Evolutionary conservation across 2,888 invertebrate genomes (phyloP).

Genomic region (Cataglyphis albicans): DNA sequence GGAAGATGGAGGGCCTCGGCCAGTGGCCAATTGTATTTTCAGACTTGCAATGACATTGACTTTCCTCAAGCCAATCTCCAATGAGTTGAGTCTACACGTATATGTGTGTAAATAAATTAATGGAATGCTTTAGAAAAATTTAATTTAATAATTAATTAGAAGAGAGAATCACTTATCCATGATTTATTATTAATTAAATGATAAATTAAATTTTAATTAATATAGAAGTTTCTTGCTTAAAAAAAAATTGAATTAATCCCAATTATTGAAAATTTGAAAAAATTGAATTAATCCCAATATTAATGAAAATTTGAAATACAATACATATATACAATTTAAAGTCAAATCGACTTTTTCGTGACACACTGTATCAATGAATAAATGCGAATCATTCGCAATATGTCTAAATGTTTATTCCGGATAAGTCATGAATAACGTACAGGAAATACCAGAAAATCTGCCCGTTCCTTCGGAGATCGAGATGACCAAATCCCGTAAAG

Average conservation of each 20-base stretch:
- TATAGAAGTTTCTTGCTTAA: neutral
- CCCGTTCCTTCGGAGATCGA: neutral
- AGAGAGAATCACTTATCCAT: too few species aligned
- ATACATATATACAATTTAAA: neutral
- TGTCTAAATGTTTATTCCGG: neutral
- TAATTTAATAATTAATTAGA: slow-evolving; percentile 8
- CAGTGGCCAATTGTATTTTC: slow-evolving; percentile 68
- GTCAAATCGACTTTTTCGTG: neutral
- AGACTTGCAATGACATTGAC: slow-evolving; percentile 72
- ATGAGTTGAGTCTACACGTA: slow-evolving; percentile 28
- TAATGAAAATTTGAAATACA: neutral
- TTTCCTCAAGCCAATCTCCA: slow-evolving; percentile 67
- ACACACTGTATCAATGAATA: slow-evolving; percentile 26
- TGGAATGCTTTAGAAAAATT: neutral
- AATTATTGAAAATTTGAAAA: neutral
- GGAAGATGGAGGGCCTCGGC: slow-evolving; percentile 62
- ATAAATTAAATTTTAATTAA: neutral
- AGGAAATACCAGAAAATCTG: slow-evolving; percentile 45
- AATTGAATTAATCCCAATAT: slow-evolving; percentile 13
- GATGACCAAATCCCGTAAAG: neutral
- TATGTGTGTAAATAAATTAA: neutral
- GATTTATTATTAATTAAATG: too few species aligned
- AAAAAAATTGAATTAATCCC: neutral
- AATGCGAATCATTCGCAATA: slow-evolving; percentile 39
- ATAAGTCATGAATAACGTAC: slow-evolving; percentile 10